phyloP scores from a whole-genome alignment of 2,113 vertebrate genomes.

The Cyprinus carpio region DNA sequence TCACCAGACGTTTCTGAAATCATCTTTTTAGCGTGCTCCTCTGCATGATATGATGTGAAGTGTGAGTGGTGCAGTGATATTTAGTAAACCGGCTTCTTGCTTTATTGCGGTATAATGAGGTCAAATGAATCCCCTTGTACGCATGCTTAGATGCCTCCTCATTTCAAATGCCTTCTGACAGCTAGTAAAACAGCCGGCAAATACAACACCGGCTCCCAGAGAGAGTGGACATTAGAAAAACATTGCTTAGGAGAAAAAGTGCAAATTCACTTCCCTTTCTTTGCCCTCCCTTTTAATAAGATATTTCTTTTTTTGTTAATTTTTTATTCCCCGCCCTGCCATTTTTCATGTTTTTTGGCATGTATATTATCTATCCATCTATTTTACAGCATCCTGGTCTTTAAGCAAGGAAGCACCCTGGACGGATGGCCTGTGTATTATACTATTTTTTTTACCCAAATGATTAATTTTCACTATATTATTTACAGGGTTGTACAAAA shows the following conservation, averaged over 20 bases:
- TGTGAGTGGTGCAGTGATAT: slow-evolving; percentile 92
- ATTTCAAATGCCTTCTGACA: slow-evolving; percentile 97
- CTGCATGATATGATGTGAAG: slow-evolving; percentile 92
- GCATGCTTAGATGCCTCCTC: slow-evolving; percentile 92
- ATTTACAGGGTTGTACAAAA: background rate
- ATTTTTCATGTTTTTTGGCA: background rate
- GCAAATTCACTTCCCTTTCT: background rate
- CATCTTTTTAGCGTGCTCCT: slow-evolving; percentile 90
- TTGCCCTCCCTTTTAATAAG: background rate
- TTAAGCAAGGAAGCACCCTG: background rate
- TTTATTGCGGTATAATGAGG: slow-evolving; percentile 99
- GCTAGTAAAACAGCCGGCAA: slow-evolving; percentile 93
- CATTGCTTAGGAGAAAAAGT: slow-evolving; percentile 45
- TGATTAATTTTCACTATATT: background rate
- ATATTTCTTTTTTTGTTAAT: background rate
- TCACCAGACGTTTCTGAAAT: slow-evolving; percentile 85
- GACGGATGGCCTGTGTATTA: background rate
- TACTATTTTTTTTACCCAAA: background rate
- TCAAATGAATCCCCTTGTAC: slow-evolving; percentile 98
- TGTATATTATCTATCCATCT: background rate
- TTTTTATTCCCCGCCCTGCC: background rate
- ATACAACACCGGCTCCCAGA: slow-evolving; percentile 88
- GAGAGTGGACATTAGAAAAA: slow-evolving; percentile 75
- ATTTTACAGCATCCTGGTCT: background rate
- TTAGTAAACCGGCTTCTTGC: slow-evolving; percentile 97